These are phyloP conservation scores for Protonibea diacanthus DNA, from an alignment of 2,797 vertebrate genomes.

Conservation along the genomic window DNA sequence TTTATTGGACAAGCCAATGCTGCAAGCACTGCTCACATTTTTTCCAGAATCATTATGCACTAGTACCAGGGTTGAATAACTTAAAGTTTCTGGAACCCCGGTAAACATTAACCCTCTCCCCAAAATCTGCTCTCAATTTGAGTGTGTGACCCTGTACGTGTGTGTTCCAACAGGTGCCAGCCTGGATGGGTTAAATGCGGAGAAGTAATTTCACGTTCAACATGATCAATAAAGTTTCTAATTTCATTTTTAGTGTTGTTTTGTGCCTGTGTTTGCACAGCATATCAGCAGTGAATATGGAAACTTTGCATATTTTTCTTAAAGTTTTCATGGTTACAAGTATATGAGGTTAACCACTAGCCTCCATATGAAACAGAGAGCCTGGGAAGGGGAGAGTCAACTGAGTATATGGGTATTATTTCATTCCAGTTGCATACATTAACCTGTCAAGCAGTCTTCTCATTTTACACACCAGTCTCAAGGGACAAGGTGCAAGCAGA, in stretches of 20 bases:
- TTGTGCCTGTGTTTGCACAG: neutral
- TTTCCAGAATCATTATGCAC: conserved; percentile 17
- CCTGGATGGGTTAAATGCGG: no score
- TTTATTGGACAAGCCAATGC: neutral
- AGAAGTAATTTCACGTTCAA: no score
- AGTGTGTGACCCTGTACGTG: no score
- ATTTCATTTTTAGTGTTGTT: neutral
- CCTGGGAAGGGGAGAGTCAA: conserved; percentile 57
- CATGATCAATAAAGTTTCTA: no score
- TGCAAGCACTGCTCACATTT: conserved; percentile 16
- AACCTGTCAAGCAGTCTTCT: conserved; percentile 84
- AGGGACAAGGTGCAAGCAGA: conserved; percentile 71
- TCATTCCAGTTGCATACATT: conserved; percentile 87
- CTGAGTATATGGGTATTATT: conserved; percentile 81
- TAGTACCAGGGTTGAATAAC: neutral
- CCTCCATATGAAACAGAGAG: conserved; percentile 46
- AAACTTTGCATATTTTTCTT: neutral
- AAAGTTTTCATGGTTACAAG: neutral
- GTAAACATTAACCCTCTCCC: neutral
- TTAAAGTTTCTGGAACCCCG: neutral
- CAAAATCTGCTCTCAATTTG: no score
- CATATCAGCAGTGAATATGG: neutral
- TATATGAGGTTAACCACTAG: conserved; percentile 30
- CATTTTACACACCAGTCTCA: conserved; percentile 80
- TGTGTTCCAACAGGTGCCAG: no score